A percentile compares a stretch with the other conserved stretches of the same genome.
Conservation (phyloP, 37 sponge, comb jelly and placozoan genomes). For the Crambe crambe region DNA sequence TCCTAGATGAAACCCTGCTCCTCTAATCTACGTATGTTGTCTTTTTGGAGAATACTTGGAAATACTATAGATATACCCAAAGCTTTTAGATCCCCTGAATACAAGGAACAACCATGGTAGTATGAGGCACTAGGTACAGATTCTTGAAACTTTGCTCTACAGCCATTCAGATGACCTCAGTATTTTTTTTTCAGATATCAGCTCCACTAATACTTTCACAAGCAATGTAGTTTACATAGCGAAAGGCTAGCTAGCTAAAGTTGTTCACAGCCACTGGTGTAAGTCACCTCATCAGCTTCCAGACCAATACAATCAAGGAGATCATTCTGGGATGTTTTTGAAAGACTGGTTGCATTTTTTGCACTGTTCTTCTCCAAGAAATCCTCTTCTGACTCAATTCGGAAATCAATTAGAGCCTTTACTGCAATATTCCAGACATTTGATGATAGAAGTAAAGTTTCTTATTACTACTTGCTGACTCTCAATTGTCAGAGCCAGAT, state of each 20-base stretch:
- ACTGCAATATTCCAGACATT: constrained; percentile 35
- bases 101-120: constrained; percentile 31
- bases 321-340: constrained; percentile 50
- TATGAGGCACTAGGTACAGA: constrained; percentile 13
- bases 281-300: too few species aligned
- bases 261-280: constrained; percentile 18
- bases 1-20: too few species aligned
- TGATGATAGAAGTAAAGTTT: constrained; percentile 26
- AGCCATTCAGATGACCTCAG: constrained; percentile 13
- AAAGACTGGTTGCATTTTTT: too few species aligned
- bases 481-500: background rate
- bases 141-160: constrained; percentile 4
- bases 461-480: background rate
- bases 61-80: constrained; percentile 30
- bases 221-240: constrained; percentile 31
- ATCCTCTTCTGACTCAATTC: too few species aligned
- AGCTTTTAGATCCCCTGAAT: constrained; percentile 26
- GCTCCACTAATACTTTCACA: constrained; percentile 26
- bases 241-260: constrained; percentile 17
- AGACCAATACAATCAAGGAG: constrained; percentile 26
- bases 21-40: background rate
- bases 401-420: constrained; percentile 32
- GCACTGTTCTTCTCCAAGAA: too few species aligned
- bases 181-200: too few species aligned
- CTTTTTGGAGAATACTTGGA: constrained; percentile 44